Base-by-base conservation (phyloP, 2,113 vertebrate genomes). In the Pogonocichla stellata region DNA sequence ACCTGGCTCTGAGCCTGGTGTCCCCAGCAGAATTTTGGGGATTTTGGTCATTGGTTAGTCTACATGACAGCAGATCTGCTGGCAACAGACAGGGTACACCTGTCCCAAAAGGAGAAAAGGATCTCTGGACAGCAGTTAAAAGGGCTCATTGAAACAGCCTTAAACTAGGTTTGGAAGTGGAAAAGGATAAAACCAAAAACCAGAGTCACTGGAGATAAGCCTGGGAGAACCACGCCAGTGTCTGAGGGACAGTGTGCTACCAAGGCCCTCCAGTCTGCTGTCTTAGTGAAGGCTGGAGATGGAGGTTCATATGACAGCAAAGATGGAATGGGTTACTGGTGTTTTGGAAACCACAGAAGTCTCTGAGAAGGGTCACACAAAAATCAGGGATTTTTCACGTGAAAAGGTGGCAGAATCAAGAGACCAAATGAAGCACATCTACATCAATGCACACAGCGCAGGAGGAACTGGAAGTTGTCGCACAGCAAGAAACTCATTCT, bases 291-390 rank as follows among this genome's bases (percentile, higher is more conserved):
- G 20, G 42, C 4, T 56, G 58, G 15, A 64, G 40, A 61, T 36
- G 33, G 22, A 67, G 13, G 60, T 17, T 36, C 58, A 34, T 4
- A 24, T 0, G 2, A 47, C 40, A 72, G 19, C 58, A 25, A 78
- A 78, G 33, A 38, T 38, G 4, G 34, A n/a, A 54, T 5, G 20
- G 20, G 12, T 61, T 66, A 38, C 2, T 31, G 53, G 19, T 40
- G 34, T 24, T 14, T 38, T 48, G 50, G 40, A 86, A 90, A 66
- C 5, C 40, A 66, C 8, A 11, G 24, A 72, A 56, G 33, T 4
- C 8, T 20, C 25, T 22, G 11, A 78, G 25, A 78, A 78, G 14
- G 3, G 47, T 40, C 33, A 40, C 0, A 0, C 3, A 33, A 70
- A 75, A 91, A 34, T 40, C 8, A 18, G 12, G 6, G 29, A 16